Evolutionary conservation across 2,888 invertebrate genomes (phyloP).

Genomic region (Brachypterus glaber): DNA sequence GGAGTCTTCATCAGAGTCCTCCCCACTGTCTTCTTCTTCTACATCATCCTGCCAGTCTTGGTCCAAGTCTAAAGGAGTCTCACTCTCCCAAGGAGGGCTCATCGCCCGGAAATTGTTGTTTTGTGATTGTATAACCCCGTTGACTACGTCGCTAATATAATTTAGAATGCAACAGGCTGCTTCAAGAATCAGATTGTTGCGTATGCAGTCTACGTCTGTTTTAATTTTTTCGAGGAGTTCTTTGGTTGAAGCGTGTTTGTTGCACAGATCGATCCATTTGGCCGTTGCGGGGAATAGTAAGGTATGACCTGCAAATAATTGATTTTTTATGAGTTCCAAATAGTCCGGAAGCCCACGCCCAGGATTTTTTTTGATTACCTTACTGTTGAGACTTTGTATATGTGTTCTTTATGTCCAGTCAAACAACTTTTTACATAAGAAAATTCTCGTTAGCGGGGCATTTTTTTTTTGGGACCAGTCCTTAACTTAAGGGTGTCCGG

Average conservation of each 20-base stretch:
- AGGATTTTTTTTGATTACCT: too few species aligned
- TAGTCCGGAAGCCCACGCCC: too few species aligned
- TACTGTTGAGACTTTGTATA: too few species aligned
- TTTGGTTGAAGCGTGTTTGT: constrained; percentile 48
- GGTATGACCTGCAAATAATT: constrained; percentile 54
- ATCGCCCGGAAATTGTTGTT: constrained; percentile 39
- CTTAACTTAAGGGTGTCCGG: too few species aligned
- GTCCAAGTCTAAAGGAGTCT: constrained; percentile 63
- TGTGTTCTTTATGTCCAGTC: too few species aligned
- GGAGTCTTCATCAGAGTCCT: constrained; percentile 90
- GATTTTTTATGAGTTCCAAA: too few species aligned
- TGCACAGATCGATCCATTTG: constrained; percentile 71
- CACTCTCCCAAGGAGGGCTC: constrained; percentile 73
- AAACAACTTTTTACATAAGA: too few species aligned
- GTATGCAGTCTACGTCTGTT: constrained; percentile 41
- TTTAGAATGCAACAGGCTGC: constrained; percentile 76
- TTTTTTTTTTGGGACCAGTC: too few species aligned
- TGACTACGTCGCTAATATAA: constrained; percentile 70
- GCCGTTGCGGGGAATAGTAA: constrained; percentile 70
- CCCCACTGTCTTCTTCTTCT: constrained; percentile 88
- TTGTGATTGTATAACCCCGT: constrained; percentile 42
- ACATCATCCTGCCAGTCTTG: constrained; percentile 81
- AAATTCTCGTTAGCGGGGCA: too few species aligned
- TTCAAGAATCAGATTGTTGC: constrained; percentile 50
- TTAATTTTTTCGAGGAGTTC: constrained; percentile 49